These are phyloP conservation scores for Cheumatopsyche charites DNA, from an alignment of 1,140 invertebrate genomes.

Conservation along the genomic window DNA sequence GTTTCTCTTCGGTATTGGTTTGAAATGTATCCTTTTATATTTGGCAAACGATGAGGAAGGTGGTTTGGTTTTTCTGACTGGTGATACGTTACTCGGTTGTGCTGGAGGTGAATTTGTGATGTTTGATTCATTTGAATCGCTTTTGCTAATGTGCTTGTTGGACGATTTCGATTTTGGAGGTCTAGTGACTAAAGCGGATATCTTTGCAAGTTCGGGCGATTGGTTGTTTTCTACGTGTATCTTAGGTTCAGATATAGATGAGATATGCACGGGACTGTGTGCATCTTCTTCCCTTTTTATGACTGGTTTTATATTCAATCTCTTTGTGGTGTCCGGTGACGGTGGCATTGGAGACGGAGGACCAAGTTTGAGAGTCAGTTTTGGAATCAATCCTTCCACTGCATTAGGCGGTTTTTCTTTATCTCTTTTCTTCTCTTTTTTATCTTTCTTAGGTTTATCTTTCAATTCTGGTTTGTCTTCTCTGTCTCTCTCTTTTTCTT, in stretches of 20 bases:
- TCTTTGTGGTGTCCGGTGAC: constrained; percentile 68
- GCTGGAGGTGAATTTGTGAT: constrained; percentile 51
- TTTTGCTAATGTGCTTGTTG: constrained; percentile 52
- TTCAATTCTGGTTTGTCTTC: constrained; percentile 64
- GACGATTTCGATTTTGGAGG: constrained; percentile 70
- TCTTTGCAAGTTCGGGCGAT: constrained; percentile 80
- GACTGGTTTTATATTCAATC: constrained; percentile 77
- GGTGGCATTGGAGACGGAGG: constrained; percentile 69
- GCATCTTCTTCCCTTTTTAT: constrained; percentile 68
- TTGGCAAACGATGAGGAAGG: constrained; percentile 54
- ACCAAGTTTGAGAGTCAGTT: constrained; percentile 80
- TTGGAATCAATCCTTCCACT: constrained; percentile 69
- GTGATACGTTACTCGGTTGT: constrained; percentile 35
- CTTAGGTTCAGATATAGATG: constrained; percentile 49
- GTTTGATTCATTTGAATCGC: constrained; percentile 47
- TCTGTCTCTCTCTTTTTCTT: constrained; percentile 65
- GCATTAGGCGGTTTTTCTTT: constrained; percentile 64
- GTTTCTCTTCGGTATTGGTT: constrained; percentile 44
- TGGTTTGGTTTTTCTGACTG: constrained; percentile 56
- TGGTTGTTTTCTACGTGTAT: constrained; percentile 64
- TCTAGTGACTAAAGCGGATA: constrained; percentile 78
- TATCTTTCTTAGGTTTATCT: constrained; percentile 64
- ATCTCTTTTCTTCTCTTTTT: constrained; percentile 62
- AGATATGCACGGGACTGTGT: constrained; percentile 49
- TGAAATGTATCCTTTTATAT: constrained; percentile 52